Conservation (phyloP, 1,140 invertebrate species). For the Neuroterus valhalla region DNA sequence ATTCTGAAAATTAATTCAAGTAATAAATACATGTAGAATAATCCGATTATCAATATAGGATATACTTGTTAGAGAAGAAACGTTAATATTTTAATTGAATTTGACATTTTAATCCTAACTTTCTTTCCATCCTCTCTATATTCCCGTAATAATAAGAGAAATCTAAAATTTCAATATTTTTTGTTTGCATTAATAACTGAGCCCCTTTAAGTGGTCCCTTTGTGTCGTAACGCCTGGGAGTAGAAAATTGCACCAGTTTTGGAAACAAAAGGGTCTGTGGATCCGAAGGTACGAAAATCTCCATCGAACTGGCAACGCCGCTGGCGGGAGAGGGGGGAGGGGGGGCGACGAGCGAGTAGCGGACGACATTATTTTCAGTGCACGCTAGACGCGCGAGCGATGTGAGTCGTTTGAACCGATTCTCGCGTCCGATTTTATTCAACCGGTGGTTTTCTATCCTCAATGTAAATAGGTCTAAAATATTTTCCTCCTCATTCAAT, state of each 20-base stretch:
- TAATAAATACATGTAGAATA: no score
- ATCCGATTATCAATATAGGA: no score
- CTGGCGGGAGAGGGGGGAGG: conserved; percentile 1
- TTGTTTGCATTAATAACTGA: neutral
- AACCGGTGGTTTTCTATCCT: conserved; percentile 22
- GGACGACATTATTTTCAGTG: conserved; percentile 21
- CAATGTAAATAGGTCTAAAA: neutral
- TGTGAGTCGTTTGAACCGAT: conserved; percentile 4
- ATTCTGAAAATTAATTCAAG: no score
- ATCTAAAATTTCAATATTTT: no score
- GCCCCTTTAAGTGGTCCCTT: conserved; percentile 8
- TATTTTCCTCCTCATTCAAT: neutral
- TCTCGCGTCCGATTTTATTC: neutral
- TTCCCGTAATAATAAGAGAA: no score
- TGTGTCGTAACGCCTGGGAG: conserved; percentile 22
- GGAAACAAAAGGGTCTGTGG: conserved; percentile 6
- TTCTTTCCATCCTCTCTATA: no score
- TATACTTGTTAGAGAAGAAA: no score
- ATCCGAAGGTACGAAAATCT: conserved; percentile 28
- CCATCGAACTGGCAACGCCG: conserved; percentile 42
- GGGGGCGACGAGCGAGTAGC: conserved; percentile 14
- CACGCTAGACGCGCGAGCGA: conserved; percentile 27
- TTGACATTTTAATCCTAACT: no score
- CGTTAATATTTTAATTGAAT: no score
- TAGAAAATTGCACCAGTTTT: conserved; percentile 26